These are phyloP conservation scores for Poecilia wingei DNA, from an alignment of 2,797 vertebrate species.

Conservation along the genomic window DNA sequence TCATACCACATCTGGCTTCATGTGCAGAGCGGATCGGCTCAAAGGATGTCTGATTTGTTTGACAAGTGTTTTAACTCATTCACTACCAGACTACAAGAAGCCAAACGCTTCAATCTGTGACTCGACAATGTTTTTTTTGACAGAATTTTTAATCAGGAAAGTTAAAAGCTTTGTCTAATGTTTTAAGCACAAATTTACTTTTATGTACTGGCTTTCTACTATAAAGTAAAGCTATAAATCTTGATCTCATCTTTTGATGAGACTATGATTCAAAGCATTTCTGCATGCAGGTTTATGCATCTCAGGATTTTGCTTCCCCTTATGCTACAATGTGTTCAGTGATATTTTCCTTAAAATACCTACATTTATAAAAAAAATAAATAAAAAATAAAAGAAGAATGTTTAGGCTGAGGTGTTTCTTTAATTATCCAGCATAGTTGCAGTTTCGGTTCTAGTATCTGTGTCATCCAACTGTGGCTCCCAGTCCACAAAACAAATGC, in stretches of 20 bases:
- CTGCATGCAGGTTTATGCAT: background rate
- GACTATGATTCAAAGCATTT: background rate
- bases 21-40: background rate
- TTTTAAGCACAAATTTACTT: background rate
- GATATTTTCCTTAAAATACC: background rate
- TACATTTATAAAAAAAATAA: background rate
- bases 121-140: background rate
- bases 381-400: background rate
- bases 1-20: background rate
- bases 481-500: constrained; percentile 1
- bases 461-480: background rate
- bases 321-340: background rate
- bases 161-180: background rate
- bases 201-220: background rate
- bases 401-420: background rate
- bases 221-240: background rate
- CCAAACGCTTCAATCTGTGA: background rate
- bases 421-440: background rate
- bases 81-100: background rate
- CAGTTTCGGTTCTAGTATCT: background rate
- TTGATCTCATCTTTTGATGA: background rate
- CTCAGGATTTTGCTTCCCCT: background rate
- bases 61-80: background rate
- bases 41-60: background rate
- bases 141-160: background rate